phyloP scores from a whole-genome alignment of 2,113 vertebrate genomes.

The Physeter macrocephalus region DNA sequence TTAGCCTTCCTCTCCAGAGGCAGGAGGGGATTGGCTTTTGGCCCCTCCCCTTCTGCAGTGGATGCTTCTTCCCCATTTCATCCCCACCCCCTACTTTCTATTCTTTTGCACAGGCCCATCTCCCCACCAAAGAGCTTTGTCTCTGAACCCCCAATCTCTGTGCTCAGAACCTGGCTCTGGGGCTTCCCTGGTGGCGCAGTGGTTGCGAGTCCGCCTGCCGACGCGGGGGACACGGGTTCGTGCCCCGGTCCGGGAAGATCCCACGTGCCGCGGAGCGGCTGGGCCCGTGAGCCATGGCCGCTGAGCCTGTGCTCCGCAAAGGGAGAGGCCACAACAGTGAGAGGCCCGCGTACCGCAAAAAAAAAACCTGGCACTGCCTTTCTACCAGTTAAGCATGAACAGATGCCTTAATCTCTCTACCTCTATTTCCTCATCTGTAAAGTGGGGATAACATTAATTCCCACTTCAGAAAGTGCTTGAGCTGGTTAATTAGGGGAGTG shows the following conservation, averaged over 20 bases:
- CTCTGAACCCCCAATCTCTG: background rate
- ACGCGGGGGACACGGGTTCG: no score
- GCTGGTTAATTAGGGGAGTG: background rate
- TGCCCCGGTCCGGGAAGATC: no score
- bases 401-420: background rate
- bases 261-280: no score
- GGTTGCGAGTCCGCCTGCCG: no score
- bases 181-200: no score
- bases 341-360: no score
- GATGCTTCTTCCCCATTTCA: background rate
- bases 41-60: background rate
- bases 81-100: rapidly evolving
- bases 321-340: no score
- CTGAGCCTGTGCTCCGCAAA: no score
- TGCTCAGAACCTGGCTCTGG: background rate
- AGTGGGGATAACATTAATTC: background rate
- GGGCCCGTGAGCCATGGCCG: no score
- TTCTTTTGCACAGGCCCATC: background rate
- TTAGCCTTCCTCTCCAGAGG: background rate
- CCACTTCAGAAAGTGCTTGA: background rate
- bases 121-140: rapidly evolving
- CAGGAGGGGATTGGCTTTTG: background rate
- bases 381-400: background rate
- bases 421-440: background rate
- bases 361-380: background rate